Evolutionary conservation across 2,888 invertebrate species (phyloP).

Genomic region (Cephus sareptanus): DNA sequence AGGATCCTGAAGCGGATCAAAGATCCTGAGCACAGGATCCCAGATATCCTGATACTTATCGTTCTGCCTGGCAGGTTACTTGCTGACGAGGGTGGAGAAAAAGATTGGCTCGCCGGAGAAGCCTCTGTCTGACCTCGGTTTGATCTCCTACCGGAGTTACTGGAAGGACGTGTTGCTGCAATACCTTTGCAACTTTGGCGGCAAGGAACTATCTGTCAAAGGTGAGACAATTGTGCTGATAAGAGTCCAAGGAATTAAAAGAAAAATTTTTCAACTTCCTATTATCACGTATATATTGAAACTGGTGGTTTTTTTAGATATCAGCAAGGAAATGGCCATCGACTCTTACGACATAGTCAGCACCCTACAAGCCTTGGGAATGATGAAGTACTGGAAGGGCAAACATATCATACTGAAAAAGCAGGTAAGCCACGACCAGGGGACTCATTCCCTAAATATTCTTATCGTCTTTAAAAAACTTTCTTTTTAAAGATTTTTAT

Average conservation of each 20-base stretch:
- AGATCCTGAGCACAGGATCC: neutral
- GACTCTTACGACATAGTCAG: slow-evolving; percentile 98
- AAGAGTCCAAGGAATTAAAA: neutral
- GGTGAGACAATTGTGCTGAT: slow-evolving; percentile 67
- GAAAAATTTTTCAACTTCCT: neutral
- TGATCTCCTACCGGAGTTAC: slow-evolving; percentile 97
- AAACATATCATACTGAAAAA: slow-evolving; percentile 96
- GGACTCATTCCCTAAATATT: neutral
- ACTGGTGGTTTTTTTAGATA: slow-evolving; percentile 65
- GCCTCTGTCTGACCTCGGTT: slow-evolving; percentile 95
- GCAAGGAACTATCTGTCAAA: slow-evolving; percentile 90
- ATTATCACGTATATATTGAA: neutral
- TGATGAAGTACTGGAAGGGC: slow-evolving; percentile 99
- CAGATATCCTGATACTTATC: slow-evolving; percentile 7
- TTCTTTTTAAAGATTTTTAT: neutral
- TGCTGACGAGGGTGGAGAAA: slow-evolving; percentile 93
- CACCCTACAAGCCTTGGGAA: slow-evolving; percentile 94
- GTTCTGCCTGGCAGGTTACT: slow-evolving; percentile 79
- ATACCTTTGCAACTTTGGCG: slow-evolving; percentile 89
- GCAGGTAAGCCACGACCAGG: slow-evolving; percentile 72
- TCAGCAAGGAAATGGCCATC: slow-evolving; percentile 92
- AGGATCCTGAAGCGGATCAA: neutral
- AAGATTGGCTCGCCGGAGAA: slow-evolving; percentile 99
- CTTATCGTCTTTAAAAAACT: neutral
- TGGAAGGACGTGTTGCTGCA: slow-evolving; percentile 97